Evolutionary conservation across 2,888 invertebrate species (phyloP), one percentile per base, ranked within the genome.

Genomic region (Acleris holmiana): DNA sequence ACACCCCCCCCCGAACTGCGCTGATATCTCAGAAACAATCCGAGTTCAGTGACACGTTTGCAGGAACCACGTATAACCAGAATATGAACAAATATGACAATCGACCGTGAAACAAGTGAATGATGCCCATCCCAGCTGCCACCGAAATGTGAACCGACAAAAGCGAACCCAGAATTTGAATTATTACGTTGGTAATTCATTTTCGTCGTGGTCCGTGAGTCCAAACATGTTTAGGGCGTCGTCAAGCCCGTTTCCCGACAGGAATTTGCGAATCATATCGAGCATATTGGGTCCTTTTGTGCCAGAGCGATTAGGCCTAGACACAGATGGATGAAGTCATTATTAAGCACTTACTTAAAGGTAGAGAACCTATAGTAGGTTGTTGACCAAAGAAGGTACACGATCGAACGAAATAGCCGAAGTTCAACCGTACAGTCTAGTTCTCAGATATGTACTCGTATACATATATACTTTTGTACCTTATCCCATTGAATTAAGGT

Each of bases 231-330:
- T 75, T 70, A 88, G 76, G 63, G 84, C 85, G 77, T 84, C 89
- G 69, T 85, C 84, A 61, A 89, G 80, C 71, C 88, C 89, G 69
- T 81, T 74, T 57, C 88, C 88, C n/a, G 89, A 88, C 74, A 91
- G 77, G 81, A 88, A 85, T 83, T 86, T 88, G 76, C 89, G 89
- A 71, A 91, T 76, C 84, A 88, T 78, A 74, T 82, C 81, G 72
- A 88, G 74, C 74, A 82, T 76, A 78, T 76, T 74, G 69, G 73
- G 78, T 74, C 73, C 84, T 80, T 80, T 75, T 72, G 82, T 84
- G 75, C 72, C 79, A 78, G 76, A 75, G 73, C 73, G 75, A 69
- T 83, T 83, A 75, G 77, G 79, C 85, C 90, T 91, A 76, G 84
- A 89, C 79, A 89, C 74, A 89, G 70, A 85, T 74, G 61, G 70